A percentile compares a stretch with the other conserved stretches of the same genome.
These are phyloP conservation scores for Galbula dea DNA, from an alignment of 2,113 vertebrate species.

Conservation along the genomic window DNA sequence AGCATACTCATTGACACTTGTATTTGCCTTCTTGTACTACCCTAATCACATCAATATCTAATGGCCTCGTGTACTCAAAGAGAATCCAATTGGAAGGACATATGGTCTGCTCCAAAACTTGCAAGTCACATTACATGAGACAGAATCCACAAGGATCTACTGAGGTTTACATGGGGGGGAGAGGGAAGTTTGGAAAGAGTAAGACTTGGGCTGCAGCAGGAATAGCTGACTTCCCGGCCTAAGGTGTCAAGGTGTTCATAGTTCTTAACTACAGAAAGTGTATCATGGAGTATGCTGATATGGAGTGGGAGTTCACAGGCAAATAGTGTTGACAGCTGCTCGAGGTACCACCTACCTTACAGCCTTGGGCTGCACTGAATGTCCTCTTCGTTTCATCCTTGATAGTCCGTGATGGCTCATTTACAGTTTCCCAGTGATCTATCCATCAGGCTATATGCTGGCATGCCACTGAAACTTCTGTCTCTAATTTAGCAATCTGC, in stretches of 20 bases:
- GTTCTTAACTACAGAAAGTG: neutral
- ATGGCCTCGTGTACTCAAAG: accelerated
- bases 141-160: neutral
- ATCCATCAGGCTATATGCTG: neutral
- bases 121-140: neutral
- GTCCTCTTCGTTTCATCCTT: neutral
- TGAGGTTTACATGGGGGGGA: neutral
- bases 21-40: neutral
- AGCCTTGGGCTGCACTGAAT: neutral
- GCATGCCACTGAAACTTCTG: neutral
- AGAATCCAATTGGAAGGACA: neutral
- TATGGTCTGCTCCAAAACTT: neutral
- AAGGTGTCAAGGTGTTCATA: neutral
- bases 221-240: neutral
- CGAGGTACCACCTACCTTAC: accelerated
- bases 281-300: neutral
- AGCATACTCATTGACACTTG: neutral
- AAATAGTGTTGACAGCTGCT: neutral
- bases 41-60: neutral
- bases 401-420: neutral
- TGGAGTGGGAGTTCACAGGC: neutral
- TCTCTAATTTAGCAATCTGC: neutral
- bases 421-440: neutral
- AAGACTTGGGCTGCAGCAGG: neutral
- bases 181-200: neutral